Percentiles rank a stretch among this genome's conserved stretches.
phyloP scores from a whole-genome alignment of 2,113 vertebrate species.

The Thalassoma bifasciatum region DNA sequence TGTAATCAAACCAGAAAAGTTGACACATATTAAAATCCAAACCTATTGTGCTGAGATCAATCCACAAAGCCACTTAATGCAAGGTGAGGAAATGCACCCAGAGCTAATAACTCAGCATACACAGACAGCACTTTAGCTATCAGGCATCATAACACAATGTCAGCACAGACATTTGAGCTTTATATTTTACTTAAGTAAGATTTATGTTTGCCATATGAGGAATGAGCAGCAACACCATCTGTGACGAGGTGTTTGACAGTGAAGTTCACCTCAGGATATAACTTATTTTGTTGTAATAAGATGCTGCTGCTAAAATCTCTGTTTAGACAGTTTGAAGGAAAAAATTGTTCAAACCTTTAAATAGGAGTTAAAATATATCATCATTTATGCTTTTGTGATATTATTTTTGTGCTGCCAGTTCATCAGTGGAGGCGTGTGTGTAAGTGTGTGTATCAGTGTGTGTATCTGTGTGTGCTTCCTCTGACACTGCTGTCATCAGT shows the following conservation, averaged over 20 bases:
- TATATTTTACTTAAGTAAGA: conserved; percentile 8
- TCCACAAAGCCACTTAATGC: neutral
- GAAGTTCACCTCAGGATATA: conserved; percentile 5
- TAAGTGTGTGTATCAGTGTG: conserved; percentile 9
- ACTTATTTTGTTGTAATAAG: neutral
- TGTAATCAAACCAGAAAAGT: neutral
- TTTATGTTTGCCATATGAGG: conserved; percentile 3
- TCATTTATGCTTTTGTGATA: no score
- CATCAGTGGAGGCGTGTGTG: conserved; percentile 14
- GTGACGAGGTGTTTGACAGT: conserved; percentile 11
- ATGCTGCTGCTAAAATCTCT: neutral
- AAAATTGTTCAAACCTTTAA: neutral
- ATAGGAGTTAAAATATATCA: neutral
- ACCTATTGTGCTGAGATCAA: neutral
- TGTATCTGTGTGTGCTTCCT: conserved; percentile 20
- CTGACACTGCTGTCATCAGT: conserved; percentile 73
- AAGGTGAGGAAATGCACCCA: neutral
- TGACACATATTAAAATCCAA: neutral
- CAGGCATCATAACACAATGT: conserved; percentile 2
- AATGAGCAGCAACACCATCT: conserved; percentile 18
- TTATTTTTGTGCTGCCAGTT: neutral
- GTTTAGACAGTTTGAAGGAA: neutral
- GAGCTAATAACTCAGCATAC: conserved; percentile 5
- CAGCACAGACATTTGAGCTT: conserved; percentile 8
- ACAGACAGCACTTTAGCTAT: conserved; percentile 1